Conservation (phyloP, 2,797 vertebrate genomes). For the Echiichthys vipera region DNA sequence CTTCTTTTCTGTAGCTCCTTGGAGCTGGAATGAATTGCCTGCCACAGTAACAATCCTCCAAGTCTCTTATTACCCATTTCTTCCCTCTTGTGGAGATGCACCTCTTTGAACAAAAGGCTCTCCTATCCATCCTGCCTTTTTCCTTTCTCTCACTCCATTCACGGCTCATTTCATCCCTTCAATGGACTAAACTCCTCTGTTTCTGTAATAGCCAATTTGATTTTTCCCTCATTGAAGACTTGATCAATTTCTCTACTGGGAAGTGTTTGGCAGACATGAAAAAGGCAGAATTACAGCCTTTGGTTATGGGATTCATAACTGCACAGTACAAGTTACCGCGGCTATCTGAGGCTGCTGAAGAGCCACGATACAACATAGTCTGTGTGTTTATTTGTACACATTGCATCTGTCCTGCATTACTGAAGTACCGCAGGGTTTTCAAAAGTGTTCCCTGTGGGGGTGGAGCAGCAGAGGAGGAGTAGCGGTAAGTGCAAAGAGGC, state of each 20-base stretch:
- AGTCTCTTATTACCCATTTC: conserved; percentile 78
- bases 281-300: conserved; percentile 62
- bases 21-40: conserved; percentile 78
- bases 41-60: conserved; percentile 78
- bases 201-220: conserved; percentile 83
- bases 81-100: conserved; percentile 68
- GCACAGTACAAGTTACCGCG: conserved; percentile 10
- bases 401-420: conserved; percentile 5
- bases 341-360: conserved; percentile 29
- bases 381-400: conserved; percentile 25
- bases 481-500: background rate
- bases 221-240: conserved; percentile 80
- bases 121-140: conserved; percentile 68
- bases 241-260: conserved; percentile 80
- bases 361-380: background rate
- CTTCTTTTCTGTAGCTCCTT: conserved; percentile 63
- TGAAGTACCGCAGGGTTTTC: background rate
- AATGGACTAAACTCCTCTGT: conserved; percentile 77
- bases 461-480: conserved; percentile 5
- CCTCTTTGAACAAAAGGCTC: conserved; percentile 70
- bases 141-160: conserved; percentile 71
- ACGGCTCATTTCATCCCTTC: conserved; percentile 80
- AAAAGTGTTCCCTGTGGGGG: background rate
- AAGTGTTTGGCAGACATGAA: conserved; percentile 70
- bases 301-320: conserved; percentile 53